phyloP scores from a whole-genome alignment of 37 sponge, comb jelly and placozoan genomes.

The Diacarnus erythraeanus region DNA sequence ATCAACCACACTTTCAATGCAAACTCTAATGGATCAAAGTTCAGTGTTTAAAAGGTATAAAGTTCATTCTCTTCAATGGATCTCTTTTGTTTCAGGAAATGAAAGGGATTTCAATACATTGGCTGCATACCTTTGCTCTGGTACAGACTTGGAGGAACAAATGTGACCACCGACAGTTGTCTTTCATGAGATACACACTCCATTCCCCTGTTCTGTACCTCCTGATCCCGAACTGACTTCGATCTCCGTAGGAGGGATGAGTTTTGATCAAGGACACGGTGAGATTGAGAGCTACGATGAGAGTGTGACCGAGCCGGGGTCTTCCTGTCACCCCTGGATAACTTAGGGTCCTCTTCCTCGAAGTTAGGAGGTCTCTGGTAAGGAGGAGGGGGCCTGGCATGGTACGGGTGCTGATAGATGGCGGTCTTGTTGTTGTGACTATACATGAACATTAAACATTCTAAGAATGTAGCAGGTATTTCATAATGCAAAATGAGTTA shows the following conservation, averaged over 20 bases:
- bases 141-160: constrained; percentile 80
- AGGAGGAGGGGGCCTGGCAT: constrained; percentile 54
- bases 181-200: constrained; percentile 40
- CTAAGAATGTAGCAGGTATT: too few species aligned
- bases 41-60: too few species aligned
- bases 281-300: constrained; percentile 59
- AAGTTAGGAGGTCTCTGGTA: constrained; percentile 19
- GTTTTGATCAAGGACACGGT: constrained; percentile 54
- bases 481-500: too few species aligned
- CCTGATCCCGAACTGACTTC: constrained; percentile 72
- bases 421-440: constrained; percentile 84
- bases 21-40: too few species aligned
- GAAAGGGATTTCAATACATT: too few species aligned
- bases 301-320: constrained; percentile 70
- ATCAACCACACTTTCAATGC: too few species aligned
- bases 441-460: not conserved
- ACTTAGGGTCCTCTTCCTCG: constrained; percentile 28
- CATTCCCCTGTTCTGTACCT: constrained; percentile 5
- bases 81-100: too few species aligned
- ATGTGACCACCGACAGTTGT: constrained; percentile 80
- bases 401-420: constrained; percentile 77
- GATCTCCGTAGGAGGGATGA: constrained; percentile 71
- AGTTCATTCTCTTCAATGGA: too few species aligned
- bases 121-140: constrained; percentile 57
- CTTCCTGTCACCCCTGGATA: constrained; percentile 11